phyloP scores from a whole-genome alignment of 2,888 invertebrate genomes.

The Hydriomena furcata region DNA sequence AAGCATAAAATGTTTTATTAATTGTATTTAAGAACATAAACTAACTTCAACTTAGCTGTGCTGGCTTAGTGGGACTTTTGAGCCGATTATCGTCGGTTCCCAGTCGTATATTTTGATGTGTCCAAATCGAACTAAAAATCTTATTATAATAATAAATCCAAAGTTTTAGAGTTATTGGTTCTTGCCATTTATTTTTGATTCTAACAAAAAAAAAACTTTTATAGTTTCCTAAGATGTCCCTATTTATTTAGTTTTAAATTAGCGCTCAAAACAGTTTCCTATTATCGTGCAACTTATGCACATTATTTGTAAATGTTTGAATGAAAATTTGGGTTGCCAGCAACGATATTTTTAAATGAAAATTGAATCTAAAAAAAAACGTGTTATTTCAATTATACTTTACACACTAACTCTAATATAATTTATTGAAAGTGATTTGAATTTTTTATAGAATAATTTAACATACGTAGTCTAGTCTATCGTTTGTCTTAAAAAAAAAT shows the following conservation, averaged over 20 bases:
- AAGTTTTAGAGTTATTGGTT: background rate
- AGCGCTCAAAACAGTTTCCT: conserved; percentile 66
- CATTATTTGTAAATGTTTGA: conserved; percentile 7
- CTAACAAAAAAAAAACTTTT: background rate
- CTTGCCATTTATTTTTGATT: conserved; percentile 5
- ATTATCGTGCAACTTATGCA: conserved; percentile 38
- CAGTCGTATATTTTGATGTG: no score
- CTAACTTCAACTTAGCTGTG: no score
- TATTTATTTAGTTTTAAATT: conserved; percentile 34
- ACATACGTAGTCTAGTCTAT: background rate
- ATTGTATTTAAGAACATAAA: no score
- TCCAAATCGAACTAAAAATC: no score
- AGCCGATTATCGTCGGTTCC: no score
- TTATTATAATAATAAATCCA: no score
- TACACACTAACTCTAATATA: conserved; percentile 5
- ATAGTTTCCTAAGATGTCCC: conserved; percentile 7
- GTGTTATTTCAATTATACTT: no score
- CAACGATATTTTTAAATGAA: background rate
- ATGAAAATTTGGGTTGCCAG: conserved; percentile 22
- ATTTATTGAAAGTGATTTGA: background rate
- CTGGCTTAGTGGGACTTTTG: no score
- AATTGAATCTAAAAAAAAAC: no score
- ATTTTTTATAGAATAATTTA: background rate
- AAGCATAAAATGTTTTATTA: no score
- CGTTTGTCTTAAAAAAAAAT: no score